phyloP scores from a whole-genome alignment of 2,888 invertebrate genomes.

The Ophonus ardosiacus region DNA sequence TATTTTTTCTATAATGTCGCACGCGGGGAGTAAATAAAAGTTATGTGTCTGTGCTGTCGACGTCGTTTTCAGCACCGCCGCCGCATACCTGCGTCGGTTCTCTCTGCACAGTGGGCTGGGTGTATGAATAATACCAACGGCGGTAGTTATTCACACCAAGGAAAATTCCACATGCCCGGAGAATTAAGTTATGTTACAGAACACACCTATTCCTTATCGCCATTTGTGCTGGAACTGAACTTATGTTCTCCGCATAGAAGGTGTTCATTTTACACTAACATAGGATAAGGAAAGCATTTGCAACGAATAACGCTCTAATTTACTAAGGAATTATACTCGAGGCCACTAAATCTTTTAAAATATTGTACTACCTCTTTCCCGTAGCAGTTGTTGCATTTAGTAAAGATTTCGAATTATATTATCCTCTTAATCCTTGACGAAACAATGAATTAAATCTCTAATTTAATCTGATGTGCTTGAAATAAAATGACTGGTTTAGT shows the following conservation, averaged over 20 bases:
- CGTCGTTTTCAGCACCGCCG: not conserved
- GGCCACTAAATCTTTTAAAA: not conserved
- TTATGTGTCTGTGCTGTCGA: constrained; percentile 46
- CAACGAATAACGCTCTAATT: not conserved
- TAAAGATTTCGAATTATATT: too few species aligned
- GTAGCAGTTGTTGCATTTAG: not conserved
- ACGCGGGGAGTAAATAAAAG: constrained; percentile 36
- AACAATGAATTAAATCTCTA: not conserved
- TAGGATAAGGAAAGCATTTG: not conserved
- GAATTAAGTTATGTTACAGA: constrained; percentile 48
- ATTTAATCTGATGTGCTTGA: constrained; percentile 2
- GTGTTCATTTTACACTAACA: not conserved
- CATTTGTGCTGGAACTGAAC: not conserved
- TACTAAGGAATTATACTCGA: not conserved
- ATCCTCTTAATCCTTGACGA: too few species aligned
- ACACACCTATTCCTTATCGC: constrained; percentile 42
- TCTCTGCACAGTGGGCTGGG: not conserved
- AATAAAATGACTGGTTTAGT: constrained; percentile 15
- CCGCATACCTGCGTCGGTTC: constrained; percentile 29
- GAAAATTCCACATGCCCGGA: constrained; percentile 41
- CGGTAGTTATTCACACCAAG: constrained; percentile 40
- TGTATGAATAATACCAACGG: not conserved
- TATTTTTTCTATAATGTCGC: constrained; percentile 49
- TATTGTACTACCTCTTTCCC: not conserved
- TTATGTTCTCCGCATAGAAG: not conserved